Conservation (phyloP, 2,888 invertebrate species). For the Caenorhabditis becei region DNA sequence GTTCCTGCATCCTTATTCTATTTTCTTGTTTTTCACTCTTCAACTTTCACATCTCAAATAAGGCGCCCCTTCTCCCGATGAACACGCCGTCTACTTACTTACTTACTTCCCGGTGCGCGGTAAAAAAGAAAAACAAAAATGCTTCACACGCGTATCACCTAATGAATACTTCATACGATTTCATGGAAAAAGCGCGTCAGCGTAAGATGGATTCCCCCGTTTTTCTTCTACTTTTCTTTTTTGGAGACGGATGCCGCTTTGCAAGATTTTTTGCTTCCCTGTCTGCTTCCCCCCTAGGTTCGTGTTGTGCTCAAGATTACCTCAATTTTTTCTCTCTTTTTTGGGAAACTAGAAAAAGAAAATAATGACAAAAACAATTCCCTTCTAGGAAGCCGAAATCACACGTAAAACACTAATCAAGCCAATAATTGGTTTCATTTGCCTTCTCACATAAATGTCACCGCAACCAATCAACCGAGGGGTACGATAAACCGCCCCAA, state of each 20-base stretch:
- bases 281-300: neutral
- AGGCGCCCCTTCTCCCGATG: conserved; percentile 7
- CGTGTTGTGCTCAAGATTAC: neutral
- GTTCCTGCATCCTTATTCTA: no score
- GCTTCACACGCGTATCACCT: conserved; percentile 34
- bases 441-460: conserved; percentile 7
- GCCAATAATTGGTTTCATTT: neutral
- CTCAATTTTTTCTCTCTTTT: neutral
- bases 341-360: conserved; percentile 9
- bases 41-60: neutral
- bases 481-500: conserved; percentile 32
- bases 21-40: neutral
- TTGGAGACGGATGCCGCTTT: no score
- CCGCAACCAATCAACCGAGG: conserved; percentile 18
- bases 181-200: conserved; percentile 31
- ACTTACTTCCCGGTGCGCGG: neutral
- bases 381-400: neutral
- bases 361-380: conserved; percentile 21
- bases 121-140: conserved; percentile 25
- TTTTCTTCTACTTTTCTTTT: conserved; percentile 20
- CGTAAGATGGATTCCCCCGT: conserved; percentile 18
- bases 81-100: no score
- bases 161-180: conserved; percentile 44
- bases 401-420: no score
- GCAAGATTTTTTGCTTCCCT: neutral